Conservation (phyloP, 2,888 invertebrate species). For the Calameuta pallipes region DNA sequence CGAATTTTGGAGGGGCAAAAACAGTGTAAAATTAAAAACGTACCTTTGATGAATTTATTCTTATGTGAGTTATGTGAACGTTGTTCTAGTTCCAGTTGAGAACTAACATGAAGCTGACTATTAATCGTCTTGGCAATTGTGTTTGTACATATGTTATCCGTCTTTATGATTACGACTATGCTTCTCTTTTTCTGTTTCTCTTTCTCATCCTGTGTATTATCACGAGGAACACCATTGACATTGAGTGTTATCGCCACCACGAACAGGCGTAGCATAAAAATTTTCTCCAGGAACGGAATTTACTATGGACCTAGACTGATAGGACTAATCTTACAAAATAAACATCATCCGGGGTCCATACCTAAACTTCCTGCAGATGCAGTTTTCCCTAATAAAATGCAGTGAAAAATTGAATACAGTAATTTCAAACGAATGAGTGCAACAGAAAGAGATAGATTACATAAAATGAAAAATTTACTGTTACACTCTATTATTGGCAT, state of each 20-base stretch:
- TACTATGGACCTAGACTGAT: not conserved
- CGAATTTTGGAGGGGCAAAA: not conserved
- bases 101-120: not conserved
- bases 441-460: not conserved
- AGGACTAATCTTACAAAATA: not conserved
- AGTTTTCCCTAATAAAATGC: not conserved
- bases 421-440: not conserved
- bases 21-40: not conserved
- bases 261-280: not conserved
- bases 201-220: not conserved
- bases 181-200: not conserved
- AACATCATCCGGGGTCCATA: not conserved
- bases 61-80: not conserved
- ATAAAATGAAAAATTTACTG: not conserved
- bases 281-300: not conserved
- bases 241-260: not conserved
- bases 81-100: not conserved
- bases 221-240: not conserved
- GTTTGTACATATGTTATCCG: not conserved
- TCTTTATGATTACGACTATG: not conserved
- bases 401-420: not conserved
- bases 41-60: not conserved
- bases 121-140: not conserved
- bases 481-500: not conserved
- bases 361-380: not conserved